Evolutionary conservation across 2,888 invertebrate genomes (phyloP).

Genomic region (Brachyptera risi): DNA sequence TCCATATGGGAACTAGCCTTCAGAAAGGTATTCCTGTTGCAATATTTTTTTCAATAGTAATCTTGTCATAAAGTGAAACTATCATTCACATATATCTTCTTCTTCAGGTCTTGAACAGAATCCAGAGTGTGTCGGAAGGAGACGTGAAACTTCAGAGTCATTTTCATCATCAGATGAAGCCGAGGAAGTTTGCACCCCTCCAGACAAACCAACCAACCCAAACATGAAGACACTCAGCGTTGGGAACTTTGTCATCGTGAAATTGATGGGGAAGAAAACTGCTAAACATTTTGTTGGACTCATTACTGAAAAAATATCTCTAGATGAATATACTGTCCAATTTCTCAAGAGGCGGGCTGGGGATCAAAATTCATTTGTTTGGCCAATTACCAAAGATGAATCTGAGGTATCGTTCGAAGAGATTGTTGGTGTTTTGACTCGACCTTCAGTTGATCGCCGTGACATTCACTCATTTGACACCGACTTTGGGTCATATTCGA

Average conservation of each 20-base stretch:
- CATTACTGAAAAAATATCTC: background rate
- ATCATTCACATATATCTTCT: no score
- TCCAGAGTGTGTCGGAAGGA: no score
- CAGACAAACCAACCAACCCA: background rate
- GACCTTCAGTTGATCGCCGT: background rate
- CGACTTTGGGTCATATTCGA: background rate
- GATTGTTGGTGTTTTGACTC: background rate
- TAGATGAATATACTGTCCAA: background rate
- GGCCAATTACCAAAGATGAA: background rate
- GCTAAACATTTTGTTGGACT: background rate
- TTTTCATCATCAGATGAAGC: no score
- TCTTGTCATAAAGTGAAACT: no score
- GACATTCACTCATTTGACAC: background rate
- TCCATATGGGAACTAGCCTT: background rate
- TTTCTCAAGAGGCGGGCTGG: background rate
- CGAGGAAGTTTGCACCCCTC: no score
- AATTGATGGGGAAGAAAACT: background rate
- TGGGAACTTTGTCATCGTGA: background rate
- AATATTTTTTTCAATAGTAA: no score
- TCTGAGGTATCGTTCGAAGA: background rate
- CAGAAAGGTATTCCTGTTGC: background rate
- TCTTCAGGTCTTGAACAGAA: no score
- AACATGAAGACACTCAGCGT: background rate
- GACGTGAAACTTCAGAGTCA: no score
- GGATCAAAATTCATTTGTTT: background rate